phyloP scores from a whole-genome alignment of 2,888 invertebrate genomes.

The Tetramorium bicarinatum region DNA sequence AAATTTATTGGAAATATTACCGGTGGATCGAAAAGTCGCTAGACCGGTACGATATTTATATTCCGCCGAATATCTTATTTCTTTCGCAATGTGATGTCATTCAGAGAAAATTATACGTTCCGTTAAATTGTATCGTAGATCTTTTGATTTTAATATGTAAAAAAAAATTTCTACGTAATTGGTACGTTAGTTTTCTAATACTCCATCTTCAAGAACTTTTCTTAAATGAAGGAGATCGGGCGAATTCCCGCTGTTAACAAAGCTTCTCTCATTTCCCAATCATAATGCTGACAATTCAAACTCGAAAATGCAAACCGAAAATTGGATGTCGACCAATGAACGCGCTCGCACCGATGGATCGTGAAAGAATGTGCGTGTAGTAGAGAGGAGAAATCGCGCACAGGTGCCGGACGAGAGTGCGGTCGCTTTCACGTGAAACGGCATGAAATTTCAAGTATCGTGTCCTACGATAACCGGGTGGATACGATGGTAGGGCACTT shows the following conservation, averaged over 20 bases:
- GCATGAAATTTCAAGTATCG: conserved; percentile 29
- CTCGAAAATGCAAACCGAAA: conserved; percentile 12
- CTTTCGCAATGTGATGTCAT: background rate
- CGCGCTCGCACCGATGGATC: conserved; percentile 31
- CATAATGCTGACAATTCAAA: background rate
- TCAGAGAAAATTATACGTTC: background rate
- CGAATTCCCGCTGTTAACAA: background rate
- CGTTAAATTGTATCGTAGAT: background rate
- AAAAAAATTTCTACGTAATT: background rate
- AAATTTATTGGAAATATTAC: conserved; percentile 16
- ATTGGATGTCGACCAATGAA: conserved; percentile 52
- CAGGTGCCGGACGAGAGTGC: conserved; percentile 37
- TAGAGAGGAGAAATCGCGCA: conserved; percentile 58
- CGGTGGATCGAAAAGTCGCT: background rate
- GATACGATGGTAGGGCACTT: background rate
- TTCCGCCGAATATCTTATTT: background rate
- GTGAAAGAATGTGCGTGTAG: conserved; percentile 61
- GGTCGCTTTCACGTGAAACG: conserved; percentile 54
- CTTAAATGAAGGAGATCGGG: background rate
- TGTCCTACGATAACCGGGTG: background rate
- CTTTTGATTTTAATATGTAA: background rate
- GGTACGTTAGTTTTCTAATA: too few species aligned
- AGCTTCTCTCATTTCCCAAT: background rate
- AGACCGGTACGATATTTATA: background rate
- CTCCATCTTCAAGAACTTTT: background rate